Base-by-base conservation (phyloP, 2,888 invertebrate genomes). In the Zaprionus lineosus region DNA sequence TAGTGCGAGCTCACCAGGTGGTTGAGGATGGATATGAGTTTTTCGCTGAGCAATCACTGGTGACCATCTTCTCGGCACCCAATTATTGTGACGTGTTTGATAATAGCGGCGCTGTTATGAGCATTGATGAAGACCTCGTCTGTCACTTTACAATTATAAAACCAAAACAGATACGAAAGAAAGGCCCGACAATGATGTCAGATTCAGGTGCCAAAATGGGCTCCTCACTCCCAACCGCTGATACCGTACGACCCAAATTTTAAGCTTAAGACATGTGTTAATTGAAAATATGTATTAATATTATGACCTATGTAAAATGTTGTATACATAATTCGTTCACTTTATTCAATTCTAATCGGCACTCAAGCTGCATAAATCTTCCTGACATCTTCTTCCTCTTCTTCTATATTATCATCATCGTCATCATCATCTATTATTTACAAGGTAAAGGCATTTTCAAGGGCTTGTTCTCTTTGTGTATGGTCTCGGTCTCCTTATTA, bases 401-500 rank as follows among this genome's bases (percentile, higher is more conserved):
- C 14, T 8, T 47, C 26, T 3, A 12, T 26, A 3, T 8, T 34
- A 15, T 34, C 26, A 19, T 33, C 37, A n/a, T 21, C 7, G 21
- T 21, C 21, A 7, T 21, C 21, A 21, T 21, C 21, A 3, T n/a
- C 29, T 3, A 3, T n/a, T 72, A 74, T 73, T 61, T 74, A 74
- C 72, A 73, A 65, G 58, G 51, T 73, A 70, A 74, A 62, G 72
- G 72, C 74, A 72, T 72, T 62, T 73, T 69, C 69, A 61, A 72
- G 70, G 73, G 48, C 68, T 40, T 57, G 52, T 52, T 55, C 18
- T 50, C 19, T 34, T 16, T 66, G 37, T 65, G 19, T 70, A 24
- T 69, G 37, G 31, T 57, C 55, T 55, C 31, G n/a, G n/a, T 52
- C 36, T 33, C 56, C 26, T 44, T 69, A 59, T 29, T 48, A 15